Evolutionary conservation across 2,797 vertebrate genomes (phyloP), one percentile per base, ranked within the genome.

Genomic region (Macroramphosus scolopax): DNA sequence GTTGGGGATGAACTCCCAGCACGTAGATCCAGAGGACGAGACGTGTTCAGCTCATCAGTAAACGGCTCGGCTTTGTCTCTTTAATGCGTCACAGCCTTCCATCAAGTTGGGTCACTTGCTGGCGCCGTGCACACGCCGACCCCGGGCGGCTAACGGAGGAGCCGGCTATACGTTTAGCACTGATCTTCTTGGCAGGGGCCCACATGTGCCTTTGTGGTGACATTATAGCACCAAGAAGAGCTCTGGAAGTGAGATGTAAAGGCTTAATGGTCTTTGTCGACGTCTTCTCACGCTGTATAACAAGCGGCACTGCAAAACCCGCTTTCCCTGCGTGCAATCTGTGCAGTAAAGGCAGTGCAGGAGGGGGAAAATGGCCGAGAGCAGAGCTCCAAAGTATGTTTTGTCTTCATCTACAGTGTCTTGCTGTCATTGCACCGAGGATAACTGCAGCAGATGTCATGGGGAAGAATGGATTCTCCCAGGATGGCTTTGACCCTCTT

Each of bases 381-480:
- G 68, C 63, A 62, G 4, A 52, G 68, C 70, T 72, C 65, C 76
- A 44, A 66, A 75, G 66, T 65, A 71, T 69, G 56, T 75, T 65
- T 72, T 55, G 51, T 70, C 68, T 73, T 70, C 51, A 75, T 83
- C 63, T 75, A 67, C 81, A 82, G 80, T 86, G 82, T 84, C 77
- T 72, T 59, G 49, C 57, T 74, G 82, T 81, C 79, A 75, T 43
- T 70, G 68, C 69, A 63, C 50, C 17, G 47, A 48, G 75, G 71
- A 75, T 77, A 71, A 80, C 68, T 66, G 83, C 74, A 64, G 83
- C 83, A 87, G 84, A 88, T 87, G 86, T 85, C 80, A 78, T 15
- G 61, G 53, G 77, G 69, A 76, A 86, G 83, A 80, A 86, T 77
- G 64, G 80, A 73, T 82, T 81, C 76, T 84, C 74, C 41, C 63